These are phyloP conservation scores for Pseudorasbora parva DNA, from an alignment of 2,113 vertebrate genomes.

Conservation along the genomic window DNA sequence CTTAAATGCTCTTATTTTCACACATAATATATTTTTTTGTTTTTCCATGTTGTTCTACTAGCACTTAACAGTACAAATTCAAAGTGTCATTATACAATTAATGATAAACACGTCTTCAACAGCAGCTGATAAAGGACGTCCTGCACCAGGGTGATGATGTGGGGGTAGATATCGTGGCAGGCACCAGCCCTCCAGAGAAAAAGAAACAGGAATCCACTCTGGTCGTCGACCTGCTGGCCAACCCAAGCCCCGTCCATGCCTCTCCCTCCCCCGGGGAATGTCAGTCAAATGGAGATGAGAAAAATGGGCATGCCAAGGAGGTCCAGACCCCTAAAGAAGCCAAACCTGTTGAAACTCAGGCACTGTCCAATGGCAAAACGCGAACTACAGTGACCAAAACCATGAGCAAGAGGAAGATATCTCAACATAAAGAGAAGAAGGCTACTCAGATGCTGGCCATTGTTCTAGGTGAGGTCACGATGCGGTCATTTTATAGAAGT, in stretches of 20 bases:
- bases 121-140: conserved; percentile 86
- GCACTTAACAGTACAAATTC: not conserved
- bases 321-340: conserved; percentile 70
- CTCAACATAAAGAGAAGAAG: conserved; percentile 98
- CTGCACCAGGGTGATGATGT: conserved; percentile 84
- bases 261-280: conserved; percentile 76
- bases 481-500: not conserved
- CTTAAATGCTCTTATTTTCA: not conserved
- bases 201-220: conserved; percentile 67
- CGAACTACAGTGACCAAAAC: conserved; percentile 86
- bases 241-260: conserved; percentile 77
- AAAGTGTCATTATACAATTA: not conserved
- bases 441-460: conserved; percentile 99
- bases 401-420: conserved; percentile 92
- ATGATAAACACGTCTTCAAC: conserved; percentile 19
- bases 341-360: conserved; percentile 90
- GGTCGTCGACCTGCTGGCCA: conserved; percentile 73
- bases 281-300: conserved; percentile 79
- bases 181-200: conserved; percentile 81
- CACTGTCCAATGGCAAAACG: conserved; percentile 93
- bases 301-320: conserved; percentile 85
- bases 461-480: conserved; percentile 85
- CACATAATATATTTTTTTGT: not conserved
- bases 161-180: conserved; percentile 88
- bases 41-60: not conserved